Evolutionary conservation across 2,797 vertebrate genomes (phyloP).

Genomic region (Pseudochirops cupreus): DNA sequence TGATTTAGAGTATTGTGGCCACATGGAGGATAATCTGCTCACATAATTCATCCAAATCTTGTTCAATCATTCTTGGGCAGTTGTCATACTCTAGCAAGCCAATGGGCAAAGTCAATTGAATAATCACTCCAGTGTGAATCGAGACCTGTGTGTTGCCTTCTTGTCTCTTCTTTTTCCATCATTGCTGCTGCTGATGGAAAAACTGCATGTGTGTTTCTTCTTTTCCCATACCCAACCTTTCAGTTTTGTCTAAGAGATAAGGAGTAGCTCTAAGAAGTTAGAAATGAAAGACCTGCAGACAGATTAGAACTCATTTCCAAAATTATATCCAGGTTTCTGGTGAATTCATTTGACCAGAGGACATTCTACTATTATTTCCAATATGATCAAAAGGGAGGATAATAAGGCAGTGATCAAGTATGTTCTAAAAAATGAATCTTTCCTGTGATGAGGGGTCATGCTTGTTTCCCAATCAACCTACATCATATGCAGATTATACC

Average conservation of each 20-base stretch:
- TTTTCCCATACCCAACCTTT: slow-evolving; percentile 42
- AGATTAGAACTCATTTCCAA: slow-evolving; percentile 24
- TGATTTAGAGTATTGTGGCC: slow-evolving; percentile 58
- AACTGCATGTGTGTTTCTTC: slow-evolving; percentile 50
- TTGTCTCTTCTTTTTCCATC: slow-evolving; percentile 29
- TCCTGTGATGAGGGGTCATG: background rate
- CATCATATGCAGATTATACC: background rate
- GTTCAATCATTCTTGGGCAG: slow-evolving; percentile 40
- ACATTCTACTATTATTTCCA: slow-evolving; percentile 36
- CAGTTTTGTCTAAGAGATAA: slow-evolving; percentile 41
- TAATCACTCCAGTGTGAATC: accelerated
- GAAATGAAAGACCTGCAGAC: background rate
- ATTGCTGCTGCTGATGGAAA: slow-evolving; percentile 15
- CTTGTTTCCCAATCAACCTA: background rate
- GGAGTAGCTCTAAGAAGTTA: slow-evolving; percentile 25
- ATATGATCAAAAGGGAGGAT: slow-evolving; percentile 53
- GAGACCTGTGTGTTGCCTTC: background rate
- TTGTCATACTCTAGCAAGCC: background rate
- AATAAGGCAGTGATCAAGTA: background rate
- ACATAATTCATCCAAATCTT: slow-evolving; percentile 65
- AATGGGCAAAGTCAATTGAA: background rate
- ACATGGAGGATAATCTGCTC: slow-evolving; percentile 46
- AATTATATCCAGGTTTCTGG: background rate
- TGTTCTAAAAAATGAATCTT: background rate
- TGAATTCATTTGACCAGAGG: slow-evolving; percentile 13